phyloP scores from a whole-genome alignment of 1,140 invertebrate genomes.

The Papilio machaon region DNA sequence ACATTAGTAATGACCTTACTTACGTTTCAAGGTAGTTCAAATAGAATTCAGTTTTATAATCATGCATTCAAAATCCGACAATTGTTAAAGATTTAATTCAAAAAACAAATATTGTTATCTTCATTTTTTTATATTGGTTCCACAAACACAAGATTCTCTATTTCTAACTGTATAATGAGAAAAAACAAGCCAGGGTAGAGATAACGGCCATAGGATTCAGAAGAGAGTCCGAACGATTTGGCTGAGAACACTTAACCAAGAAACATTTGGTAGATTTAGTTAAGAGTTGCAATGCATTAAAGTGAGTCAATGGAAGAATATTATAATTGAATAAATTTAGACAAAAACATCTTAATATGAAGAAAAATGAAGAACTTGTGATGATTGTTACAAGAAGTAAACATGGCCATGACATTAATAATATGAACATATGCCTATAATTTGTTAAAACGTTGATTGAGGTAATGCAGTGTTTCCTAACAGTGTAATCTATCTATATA shows the following conservation, averaged over 20 bases:
- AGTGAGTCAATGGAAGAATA: neutral
- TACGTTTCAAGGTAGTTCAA: constrained; percentile 9
- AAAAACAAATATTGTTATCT: no score
- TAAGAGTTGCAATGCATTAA: neutral
- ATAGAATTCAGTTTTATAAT: constrained; percentile 3
- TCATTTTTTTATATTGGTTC: no score
- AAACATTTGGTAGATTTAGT: no score
- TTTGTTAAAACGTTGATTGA: neutral
- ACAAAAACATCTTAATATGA: neutral
- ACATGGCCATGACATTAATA: neutral
- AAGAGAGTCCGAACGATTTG: no score
- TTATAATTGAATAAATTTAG: no score
- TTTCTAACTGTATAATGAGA: no score
- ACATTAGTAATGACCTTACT: constrained; percentile 1
- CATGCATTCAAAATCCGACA: neutral
- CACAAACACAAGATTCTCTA: no score
- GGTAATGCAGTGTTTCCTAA: neutral
- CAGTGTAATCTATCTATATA: neutral
- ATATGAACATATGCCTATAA: neutral
- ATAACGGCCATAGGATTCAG: no score
- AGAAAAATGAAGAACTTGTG: no score
- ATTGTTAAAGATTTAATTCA: neutral
- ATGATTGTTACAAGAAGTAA: no score
- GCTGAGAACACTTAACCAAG: neutral
- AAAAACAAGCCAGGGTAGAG: no score